Evolutionary conservation across 1,140 invertebrate genomes (phyloP), one percentile per base, ranked within the genome.

Genomic region (Lepidurus arcticus): DNA sequence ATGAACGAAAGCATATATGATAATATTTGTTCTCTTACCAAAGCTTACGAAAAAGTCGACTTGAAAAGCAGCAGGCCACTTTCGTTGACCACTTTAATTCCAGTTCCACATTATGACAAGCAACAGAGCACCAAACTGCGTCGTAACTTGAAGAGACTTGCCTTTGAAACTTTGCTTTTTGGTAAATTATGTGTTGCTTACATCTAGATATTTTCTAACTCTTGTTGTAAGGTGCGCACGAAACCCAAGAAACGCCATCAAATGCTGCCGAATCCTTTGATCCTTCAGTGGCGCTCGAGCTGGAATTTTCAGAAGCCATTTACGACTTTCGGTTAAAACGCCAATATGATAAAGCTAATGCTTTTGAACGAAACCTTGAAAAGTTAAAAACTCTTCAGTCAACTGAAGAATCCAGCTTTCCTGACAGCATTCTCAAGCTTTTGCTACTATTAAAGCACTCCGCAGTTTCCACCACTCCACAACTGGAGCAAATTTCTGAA

Each of bases 1-100:
- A 65, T 65, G 53, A 65, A 13, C 13, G 53, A 65, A 65, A 65
- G 53, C 53, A 65, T 65, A n/a, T 65, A 65, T 21, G 53, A 21
- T 13, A 65, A 65, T 65, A 65, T 65, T n/a, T 65, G 53, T 65
- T 65, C 53, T 65, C 53, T 65, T 1, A 65, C 21, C 53, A 21
- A 65, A 13, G 21, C 21, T 65, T 65, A 16, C 21, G 53, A 65
- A 7, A 65, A 65, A 21, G 13, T 21, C 53, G 16, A 65, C 6
- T 7, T 21, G 13, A 65, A 65, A 21, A 9, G 53, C 13, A 65
- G 13, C 21, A 16, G 4, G 16, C 21, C 53, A 16, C 8, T 21
- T 65, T 65, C 16, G 53, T n/a, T 7, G n/a, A 65, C 53, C 0
- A 65, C 6, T 21, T 13, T 65, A 21, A 13, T 65, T 16, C 53